Conservation (phyloP, 2,113 vertebrate species). For the Sorex fumeus region DNA sequence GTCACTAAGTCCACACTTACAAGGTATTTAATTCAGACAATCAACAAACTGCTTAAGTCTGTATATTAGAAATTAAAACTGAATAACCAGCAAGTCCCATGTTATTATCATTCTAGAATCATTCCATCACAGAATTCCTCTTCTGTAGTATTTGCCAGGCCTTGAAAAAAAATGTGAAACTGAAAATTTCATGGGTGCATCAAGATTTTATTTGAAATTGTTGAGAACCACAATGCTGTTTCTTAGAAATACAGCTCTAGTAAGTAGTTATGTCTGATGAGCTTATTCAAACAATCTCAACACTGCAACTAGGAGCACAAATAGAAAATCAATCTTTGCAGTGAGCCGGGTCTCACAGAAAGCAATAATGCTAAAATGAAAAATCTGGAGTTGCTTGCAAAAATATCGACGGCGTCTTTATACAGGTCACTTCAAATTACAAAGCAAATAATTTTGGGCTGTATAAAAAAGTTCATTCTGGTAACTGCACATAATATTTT, state of each 20-base stretch:
- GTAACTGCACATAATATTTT: neutral
- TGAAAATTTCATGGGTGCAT: conserved; percentile 75
- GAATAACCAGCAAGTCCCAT: conserved; percentile 80
- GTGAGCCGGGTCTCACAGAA: conserved; percentile 32
- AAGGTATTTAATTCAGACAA: conserved; percentile 76
- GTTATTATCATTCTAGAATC: conserved; percentile 80
- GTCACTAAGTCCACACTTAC: conserved; percentile 40
- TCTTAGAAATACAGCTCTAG: conserved; percentile 57
- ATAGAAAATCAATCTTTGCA: conserved; percentile 74
- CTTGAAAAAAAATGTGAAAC: conserved; percentile 73
- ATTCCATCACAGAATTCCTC: conserved; percentile 76
- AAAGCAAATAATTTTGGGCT: conserved; percentile 10
- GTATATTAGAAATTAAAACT: conserved; percentile 83
- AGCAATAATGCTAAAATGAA: conserved; percentile 28
- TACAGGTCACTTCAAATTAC: neutral
- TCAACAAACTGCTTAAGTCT: conserved; percentile 75
- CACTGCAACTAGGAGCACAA: conserved; percentile 67
- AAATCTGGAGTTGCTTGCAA: conserved; percentile 20
- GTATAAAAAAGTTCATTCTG: neutral
- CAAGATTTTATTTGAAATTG: conserved; percentile 84
- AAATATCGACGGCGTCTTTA: conserved; percentile 38
- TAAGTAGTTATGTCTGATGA: conserved; percentile 69
- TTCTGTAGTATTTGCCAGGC: conserved; percentile 73
- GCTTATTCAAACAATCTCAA: conserved; percentile 75
- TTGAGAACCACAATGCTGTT: conserved; percentile 75